These are phyloP conservation scores for Tenebrio molitor DNA, from an alignment of 1,140 invertebrate species.

Conservation along the genomic window DNA sequence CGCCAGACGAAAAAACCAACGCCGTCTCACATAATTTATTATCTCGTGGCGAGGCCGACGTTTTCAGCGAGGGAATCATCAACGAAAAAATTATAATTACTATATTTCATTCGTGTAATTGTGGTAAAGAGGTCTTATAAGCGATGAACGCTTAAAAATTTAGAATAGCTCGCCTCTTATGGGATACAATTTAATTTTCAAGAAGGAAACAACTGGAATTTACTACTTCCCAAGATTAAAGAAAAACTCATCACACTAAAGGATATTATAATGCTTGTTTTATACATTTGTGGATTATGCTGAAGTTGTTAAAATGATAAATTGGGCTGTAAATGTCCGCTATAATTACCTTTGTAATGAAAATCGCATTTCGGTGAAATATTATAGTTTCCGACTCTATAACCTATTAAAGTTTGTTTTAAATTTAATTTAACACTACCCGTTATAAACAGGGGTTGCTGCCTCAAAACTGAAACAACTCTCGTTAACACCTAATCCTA, in stretches of 20 bases:
- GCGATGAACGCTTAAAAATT: slow-evolving; percentile 33
- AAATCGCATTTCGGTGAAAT: slow-evolving; percentile 42
- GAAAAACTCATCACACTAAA: slow-evolving; percentile 62
- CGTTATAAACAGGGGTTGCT: slow-evolving; percentile 14
- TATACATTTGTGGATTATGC: slow-evolving; percentile 58
- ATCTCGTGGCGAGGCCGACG: slow-evolving; percentile 21
- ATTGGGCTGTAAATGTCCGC: slow-evolving; percentile 48
- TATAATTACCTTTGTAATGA: slow-evolving; percentile 47
- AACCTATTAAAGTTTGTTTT: slow-evolving; percentile 43
- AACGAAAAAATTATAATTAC: slow-evolving; percentile 40
- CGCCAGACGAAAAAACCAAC: slow-evolving; percentile 9
- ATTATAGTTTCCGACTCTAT: slow-evolving; percentile 46
- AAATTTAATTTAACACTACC: slow-evolving; percentile 20
- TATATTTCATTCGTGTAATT: slow-evolving; percentile 39
- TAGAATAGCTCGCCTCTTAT: slow-evolving; percentile 43
- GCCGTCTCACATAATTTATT: slow-evolving; percentile 40
- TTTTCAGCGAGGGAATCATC: slow-evolving; percentile 31
- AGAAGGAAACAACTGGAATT: slow-evolving; percentile 60
- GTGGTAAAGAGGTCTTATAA: slow-evolving; percentile 25
- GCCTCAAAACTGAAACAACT: slow-evolving; percentile 14
- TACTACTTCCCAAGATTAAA: slow-evolving; percentile 61
- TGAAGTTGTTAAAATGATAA: slow-evolving; percentile 51
- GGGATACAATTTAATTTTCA: slow-evolving; percentile 60
- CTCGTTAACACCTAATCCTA: slow-evolving; percentile 11
- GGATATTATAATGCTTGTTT: slow-evolving; percentile 61